A percentile compares a stretch with the other conserved stretches of the same genome.
Conservation (phyloP, 1,140 invertebrate genomes). For the Periplaneta americana region DNA sequence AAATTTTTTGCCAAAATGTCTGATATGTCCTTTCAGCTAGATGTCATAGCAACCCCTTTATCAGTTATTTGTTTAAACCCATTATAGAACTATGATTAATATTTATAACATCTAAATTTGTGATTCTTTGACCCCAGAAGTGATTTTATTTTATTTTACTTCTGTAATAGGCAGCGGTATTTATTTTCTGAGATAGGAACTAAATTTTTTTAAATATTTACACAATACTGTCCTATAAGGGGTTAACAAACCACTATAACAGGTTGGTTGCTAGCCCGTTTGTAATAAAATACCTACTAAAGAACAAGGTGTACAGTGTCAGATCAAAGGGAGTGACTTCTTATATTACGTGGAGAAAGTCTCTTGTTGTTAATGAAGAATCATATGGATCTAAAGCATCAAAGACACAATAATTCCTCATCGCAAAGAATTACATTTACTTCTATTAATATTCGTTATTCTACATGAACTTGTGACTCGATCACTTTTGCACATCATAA, state of each 20-base stretch:
- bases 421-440: too few relatives aligned
- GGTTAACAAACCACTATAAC: not conserved
- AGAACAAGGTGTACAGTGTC: too few relatives aligned
- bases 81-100: not conserved
- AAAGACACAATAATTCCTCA: too few relatives aligned
- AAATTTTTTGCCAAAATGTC: not conserved
- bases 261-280: not conserved
- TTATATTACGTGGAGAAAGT: too few relatives aligned
- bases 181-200: not conserved
- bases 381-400: too few relatives aligned
- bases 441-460: too few relatives aligned
- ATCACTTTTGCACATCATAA: too few relatives aligned
- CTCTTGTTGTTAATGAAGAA: too few relatives aligned
- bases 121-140: not conserved
- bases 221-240: not conserved
- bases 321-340: too few relatives aligned
- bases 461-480: too few relatives aligned
- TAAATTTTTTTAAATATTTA: not conserved
- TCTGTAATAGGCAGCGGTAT: not conserved
- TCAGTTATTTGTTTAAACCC: not conserved
- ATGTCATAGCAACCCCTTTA: not conserved
- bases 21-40: not conserved
- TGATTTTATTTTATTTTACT: not conserved
- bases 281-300: too few relatives aligned
- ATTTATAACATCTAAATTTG: not conserved